Evolutionary conservation across 2,888 invertebrate species (phyloP).

Genomic region (Chirona hameri): DNA sequence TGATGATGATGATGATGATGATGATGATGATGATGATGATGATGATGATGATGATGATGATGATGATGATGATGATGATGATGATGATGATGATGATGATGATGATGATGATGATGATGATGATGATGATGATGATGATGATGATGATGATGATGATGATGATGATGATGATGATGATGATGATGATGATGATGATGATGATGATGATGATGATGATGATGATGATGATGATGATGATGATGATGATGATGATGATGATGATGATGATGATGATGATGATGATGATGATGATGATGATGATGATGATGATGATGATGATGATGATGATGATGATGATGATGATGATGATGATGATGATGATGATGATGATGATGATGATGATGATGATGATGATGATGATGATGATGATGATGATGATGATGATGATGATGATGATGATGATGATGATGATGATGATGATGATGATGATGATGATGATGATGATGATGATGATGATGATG

Average conservation of each 20-base stretch:
- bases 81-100: constrained; percentile 27
- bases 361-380: constrained; percentile 22
- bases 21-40: constrained; percentile 22
- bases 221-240: neutral
- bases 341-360: constrained; percentile 22
- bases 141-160: no score
- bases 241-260: constrained; percentile 7
- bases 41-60: constrained; percentile 26
- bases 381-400: constrained; percentile 22
- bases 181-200: no score
- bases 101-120: no score
- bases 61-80: constrained; percentile 29
- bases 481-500: no score
- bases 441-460: constrained; percentile 22
- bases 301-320: constrained; percentile 22
- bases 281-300: constrained; percentile 22
- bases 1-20: constrained; percentile 22
- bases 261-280: constrained; percentile 22
- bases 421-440: constrained; percentile 22
- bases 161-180: no score
- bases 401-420: constrained; percentile 22
- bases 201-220: constrained; percentile 3
- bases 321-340: constrained; percentile 22
- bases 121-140: no score
- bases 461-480: constrained; percentile 22